A percentile compares a stretch with the other conserved stretches of the same genome.
Evolutionary conservation across 2,113 vertebrate genomes (phyloP).

Genomic region (Phoenicopterus ruber): DNA sequence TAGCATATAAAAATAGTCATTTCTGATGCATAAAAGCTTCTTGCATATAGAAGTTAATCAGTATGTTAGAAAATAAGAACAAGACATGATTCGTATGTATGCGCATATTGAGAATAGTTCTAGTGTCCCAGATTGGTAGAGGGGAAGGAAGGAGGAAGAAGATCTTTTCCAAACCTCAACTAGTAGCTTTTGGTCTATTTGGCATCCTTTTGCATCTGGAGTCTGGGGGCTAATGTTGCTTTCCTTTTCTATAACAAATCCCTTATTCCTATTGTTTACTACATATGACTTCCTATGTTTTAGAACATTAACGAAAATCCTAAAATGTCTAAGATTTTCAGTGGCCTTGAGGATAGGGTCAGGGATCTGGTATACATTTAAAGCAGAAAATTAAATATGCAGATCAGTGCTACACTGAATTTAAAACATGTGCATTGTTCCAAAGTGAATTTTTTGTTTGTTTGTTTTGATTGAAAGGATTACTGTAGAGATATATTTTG

Average conservation of each 20-base stretch:
- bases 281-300: neutral
- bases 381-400: neutral
- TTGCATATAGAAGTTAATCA: neutral
- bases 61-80: constrained; percentile 45
- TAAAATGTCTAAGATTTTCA: neutral
- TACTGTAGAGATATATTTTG: neutral
- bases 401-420: neutral
- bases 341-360: neutral
- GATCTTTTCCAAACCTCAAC: neutral
- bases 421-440: neutral
- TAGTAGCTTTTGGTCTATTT: neutral
- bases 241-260: neutral
- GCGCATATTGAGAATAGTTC: neutral
- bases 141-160: neutral
- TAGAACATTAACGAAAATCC: neutral
- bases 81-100: neutral
- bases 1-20: constrained; percentile 67
- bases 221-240: neutral
- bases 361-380: neutral
- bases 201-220: neutral
- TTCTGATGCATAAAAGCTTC: constrained; percentile 63
- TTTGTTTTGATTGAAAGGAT: neutral
- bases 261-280: neutral
- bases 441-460: neutral
- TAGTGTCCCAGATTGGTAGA: neutral